A percentile compares a stretch with the other conserved stretches of the same genome.
Conservation (phyloP, 2,888 invertebrate species). For the Coelinius sp. region DNA sequence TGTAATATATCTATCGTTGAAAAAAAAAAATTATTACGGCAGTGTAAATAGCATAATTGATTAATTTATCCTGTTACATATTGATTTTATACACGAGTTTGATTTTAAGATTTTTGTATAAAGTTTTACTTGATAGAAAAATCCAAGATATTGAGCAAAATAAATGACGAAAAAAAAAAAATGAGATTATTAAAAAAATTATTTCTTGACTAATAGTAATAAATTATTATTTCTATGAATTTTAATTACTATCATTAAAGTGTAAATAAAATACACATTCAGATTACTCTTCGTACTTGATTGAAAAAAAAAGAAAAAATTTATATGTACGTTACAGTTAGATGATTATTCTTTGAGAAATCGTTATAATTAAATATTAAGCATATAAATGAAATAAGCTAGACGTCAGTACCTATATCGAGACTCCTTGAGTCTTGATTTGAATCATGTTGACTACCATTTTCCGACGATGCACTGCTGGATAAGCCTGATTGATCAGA, state of each 20-base stretch:
- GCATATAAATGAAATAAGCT: constrained; percentile 41
- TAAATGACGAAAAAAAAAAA: background rate
- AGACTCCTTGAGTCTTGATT: constrained; percentile 71
- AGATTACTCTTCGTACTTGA: background rate
- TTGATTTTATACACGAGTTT: constrained; percentile 9
- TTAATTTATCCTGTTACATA: background rate
- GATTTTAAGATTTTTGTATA: background rate
- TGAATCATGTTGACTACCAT: constrained; percentile 72
- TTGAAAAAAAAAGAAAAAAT: background rate
- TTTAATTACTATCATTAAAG: constrained; percentile 2
- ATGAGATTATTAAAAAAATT: background rate
- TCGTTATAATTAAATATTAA: constrained; percentile 34
- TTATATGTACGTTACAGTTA: constrained; percentile 33
- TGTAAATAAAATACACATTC: background rate
- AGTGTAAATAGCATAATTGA: constrained; percentile 3
- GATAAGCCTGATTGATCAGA: constrained; percentile 71
- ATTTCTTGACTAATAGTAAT: constrained; percentile 1
- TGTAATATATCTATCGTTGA: background rate
- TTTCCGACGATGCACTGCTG: constrained; percentile 72
- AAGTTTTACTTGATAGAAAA: constrained; percentile 2
- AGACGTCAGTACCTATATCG: constrained; percentile 70
- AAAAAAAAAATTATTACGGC: constrained; percentile 4
- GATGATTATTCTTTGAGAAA: constrained; percentile 50
- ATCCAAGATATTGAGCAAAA: constrained; percentile 5
- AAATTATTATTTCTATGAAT: constrained; percentile 7